A percentile compares a stretch with the other conserved stretches of the same genome.
These are phyloP conservation scores for Psittacula echo DNA, from an alignment of 2,797 vertebrate genomes.

Conservation along the genomic window DNA sequence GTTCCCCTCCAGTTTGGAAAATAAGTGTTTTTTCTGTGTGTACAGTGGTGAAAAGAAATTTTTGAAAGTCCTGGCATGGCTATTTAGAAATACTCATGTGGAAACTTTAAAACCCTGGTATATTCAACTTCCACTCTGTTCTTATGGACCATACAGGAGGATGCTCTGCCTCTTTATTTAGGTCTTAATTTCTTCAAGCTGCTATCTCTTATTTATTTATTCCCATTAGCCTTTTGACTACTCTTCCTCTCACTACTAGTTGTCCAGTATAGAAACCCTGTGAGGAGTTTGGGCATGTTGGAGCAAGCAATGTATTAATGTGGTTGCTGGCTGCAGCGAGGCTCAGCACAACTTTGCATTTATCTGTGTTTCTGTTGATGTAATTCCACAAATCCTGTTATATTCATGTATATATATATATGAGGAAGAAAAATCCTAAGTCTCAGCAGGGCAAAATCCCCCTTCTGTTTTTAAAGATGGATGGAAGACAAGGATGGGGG, in stretches of 20 bases:
- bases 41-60: not conserved
- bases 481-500: not conserved
- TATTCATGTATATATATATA: not conserved
- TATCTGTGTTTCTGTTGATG: not conserved
- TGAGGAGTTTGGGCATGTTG: not conserved
- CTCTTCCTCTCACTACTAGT: not conserved
- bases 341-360: not conserved
- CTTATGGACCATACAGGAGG: not conserved
- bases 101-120: not conserved
- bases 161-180: not conserved
- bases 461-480: not conserved
- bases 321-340: not conserved
- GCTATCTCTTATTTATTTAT: not conserved
- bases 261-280: not conserved
- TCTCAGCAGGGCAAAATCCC: not conserved
- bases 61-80: not conserved
- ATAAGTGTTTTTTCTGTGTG: not conserved
- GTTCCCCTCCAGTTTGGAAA: not conserved
- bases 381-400: not conserved
- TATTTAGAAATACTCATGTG: not conserved
- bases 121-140: not conserved
- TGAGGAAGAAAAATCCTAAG: not conserved
- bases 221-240: not conserved
- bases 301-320: not conserved
- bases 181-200: not conserved